Conservation (phyloP, 1,140 invertebrate species). For the Globodera ellingtonae region DNA sequence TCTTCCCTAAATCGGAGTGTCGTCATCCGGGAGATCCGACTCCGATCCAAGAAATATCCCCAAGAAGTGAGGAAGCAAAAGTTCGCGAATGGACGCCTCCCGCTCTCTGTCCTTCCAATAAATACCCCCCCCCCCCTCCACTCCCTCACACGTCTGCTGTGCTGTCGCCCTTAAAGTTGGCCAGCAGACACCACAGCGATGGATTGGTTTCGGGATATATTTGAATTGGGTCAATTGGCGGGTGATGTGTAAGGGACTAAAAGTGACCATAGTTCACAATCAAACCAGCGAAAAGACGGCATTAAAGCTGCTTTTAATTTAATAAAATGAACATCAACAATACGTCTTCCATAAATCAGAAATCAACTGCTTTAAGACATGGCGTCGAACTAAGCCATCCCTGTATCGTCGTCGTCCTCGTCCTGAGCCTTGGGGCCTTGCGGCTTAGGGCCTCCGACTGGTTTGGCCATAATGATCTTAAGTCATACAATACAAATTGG, state of each 20-base stretch:
- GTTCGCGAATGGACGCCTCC: no score
- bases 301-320: not conserved
- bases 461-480: constrained; percentile 63
- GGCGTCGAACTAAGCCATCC: constrained; percentile 51
- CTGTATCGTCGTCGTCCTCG: constrained; percentile 63
- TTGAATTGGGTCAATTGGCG: no score
- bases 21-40: no score
- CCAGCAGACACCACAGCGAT: not conserved
- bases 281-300: not conserved
- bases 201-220: not conserved
- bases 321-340: constrained; percentile 12
- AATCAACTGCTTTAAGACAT: not conserved
- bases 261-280: no score
- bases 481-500: constrained; percentile 8
- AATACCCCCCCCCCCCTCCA: no score
- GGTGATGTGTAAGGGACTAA: not conserved
- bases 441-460: constrained; percentile 59
- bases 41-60: no score
- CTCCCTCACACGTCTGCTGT: not conserved
- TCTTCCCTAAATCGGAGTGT: no score
- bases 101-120: no score
- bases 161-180: not conserved
- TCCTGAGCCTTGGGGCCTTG: constrained; percentile 58
- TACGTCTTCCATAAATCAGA: not conserved
- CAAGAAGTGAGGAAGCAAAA: no score